Percentiles rank a stretch among this genome's conserved stretches.
phyloP scores from a whole-genome alignment of 2,888 invertebrate genomes.

The Plagodis dolabraria region DNA sequence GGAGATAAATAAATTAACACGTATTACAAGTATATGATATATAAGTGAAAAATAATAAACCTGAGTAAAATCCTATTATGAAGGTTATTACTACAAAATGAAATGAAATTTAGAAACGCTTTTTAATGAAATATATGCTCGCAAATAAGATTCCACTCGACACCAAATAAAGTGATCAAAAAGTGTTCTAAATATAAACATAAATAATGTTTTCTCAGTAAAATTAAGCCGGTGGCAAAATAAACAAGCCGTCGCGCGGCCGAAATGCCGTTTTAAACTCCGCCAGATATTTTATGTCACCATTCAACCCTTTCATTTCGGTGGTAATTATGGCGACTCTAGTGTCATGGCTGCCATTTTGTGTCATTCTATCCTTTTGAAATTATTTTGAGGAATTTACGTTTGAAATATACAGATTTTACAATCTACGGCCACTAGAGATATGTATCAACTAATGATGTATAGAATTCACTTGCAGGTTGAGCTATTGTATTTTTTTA shows the following conservation, averaged over 20 bases:
- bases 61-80: no score
- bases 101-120: no score
- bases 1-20: no score
- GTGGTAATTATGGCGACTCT: slow-evolving; percentile 30
- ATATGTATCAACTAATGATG: no score
- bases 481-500: no score
- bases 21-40: no score
- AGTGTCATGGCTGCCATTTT: slow-evolving; percentile 22
- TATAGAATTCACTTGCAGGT: no score
- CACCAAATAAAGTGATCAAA: slow-evolving; percentile 20
- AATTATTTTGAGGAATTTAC: background rate
- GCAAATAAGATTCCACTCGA: slow-evolving; percentile 2
- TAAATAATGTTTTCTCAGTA: slow-evolving; percentile 23
- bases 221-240: slow-evolving; percentile 24
- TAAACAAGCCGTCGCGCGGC: slow-evolving; percentile 20
- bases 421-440: no score
- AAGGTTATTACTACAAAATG: no score
- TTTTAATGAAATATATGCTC: no score
- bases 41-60: no score
- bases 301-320: slow-evolving; percentile 34
- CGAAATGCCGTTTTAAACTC: slow-evolving; percentile 12
- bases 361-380: slow-evolving; percentile 6
- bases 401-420: no score
- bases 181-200: slow-evolving; percentile 16
- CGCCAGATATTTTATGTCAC: slow-evolving; percentile 28